Percentiles rank a stretch among this genome's conserved stretches.
phyloP scores from a whole-genome alignment of 2,113 vertebrate genomes.

The Grallaria varia region DNA sequence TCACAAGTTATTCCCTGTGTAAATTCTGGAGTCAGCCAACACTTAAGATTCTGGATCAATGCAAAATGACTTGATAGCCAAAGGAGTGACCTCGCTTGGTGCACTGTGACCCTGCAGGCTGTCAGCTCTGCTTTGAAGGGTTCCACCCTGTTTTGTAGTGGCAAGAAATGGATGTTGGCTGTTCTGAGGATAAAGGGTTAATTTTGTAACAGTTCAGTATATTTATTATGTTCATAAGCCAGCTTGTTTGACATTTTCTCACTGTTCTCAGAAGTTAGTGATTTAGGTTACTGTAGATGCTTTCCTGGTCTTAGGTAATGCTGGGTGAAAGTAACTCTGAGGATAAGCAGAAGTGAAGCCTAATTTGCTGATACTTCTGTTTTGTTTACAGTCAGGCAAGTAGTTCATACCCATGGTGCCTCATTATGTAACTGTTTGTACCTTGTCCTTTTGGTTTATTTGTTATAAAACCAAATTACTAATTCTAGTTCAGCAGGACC shows the following conservation, averaged over 20 bases:
- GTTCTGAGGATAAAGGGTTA: constrained; percentile 31
- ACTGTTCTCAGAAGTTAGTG: neutral
- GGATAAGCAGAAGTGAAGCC: neutral
- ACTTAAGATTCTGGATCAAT: neutral
- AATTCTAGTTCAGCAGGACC: neutral
- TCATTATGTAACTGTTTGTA: neutral
- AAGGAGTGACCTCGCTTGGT: neutral
- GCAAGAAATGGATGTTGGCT: constrained; percentile 1
- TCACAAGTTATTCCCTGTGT: neutral
- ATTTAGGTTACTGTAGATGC: neutral
- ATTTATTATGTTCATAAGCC: rapidly evolving
- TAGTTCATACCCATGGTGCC: neutral
- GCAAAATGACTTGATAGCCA: neutral
- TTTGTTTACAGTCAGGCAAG: neutral
- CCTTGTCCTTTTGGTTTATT: neutral
- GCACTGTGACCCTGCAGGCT: neutral
- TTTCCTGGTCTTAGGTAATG: neutral
- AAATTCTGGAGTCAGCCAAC: neutral
- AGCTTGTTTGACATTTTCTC: neutral
- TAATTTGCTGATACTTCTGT: neutral
- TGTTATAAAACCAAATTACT: neutral
- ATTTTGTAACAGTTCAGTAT: neutral
- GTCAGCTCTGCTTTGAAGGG: neutral
- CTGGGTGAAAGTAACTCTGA: neutral
- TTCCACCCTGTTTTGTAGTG: constrained; percentile 34